Base-by-base conservation (phyloP, 2,888 invertebrate genomes). In the Camptogramma bilineatum region DNA sequence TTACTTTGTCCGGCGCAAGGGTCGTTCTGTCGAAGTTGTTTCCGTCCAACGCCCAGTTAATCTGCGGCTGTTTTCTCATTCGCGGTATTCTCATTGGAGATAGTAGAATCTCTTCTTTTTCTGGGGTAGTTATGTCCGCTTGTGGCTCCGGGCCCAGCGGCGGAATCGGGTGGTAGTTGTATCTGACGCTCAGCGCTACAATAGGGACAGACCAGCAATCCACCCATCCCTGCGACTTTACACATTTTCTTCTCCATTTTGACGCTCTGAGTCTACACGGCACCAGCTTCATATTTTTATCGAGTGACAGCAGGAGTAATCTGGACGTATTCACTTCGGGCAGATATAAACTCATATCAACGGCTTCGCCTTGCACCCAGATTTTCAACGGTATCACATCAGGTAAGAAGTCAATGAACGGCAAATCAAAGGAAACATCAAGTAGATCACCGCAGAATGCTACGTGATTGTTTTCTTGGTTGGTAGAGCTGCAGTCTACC, bases 161-260 rank as follows among this genome's bases (percentile, higher is more conserved):
- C 2, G 98, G 98, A 80, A 97, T 96, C 0, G 99, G 98, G 87
- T 99, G 98, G 85, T 98, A 99, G 18, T 95, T 95, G 85, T 98
- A 99, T 68, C 96, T 95, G 56, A 99, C 97, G 73, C 97, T 98
- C 18, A 99, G 92, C 0, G 98, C 98, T 4, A 98, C 97, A 69
- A 98, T 98, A 0, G 98, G 98, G 5, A 99, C 98, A 52, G 97
- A 97, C 98, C 98, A 98, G 81, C 98, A 98, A 83, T 99, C 98
- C 0, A 99, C 95, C 99, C 99, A 99, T 1, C 98, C 98, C 62
- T 93, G 88, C 1, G 91, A 93, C 69, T 94, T 94, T 0, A 93
- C 91, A 75, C 98, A 98, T 76, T 96, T 94, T 80, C 97, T 96
- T 57, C 98, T 94, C 98, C 98, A 98, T 94, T 95, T 97, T 76